Evolutionary conservation across 2,113 vertebrate species (phyloP).

Genomic region (Cochlearius cochlearius): DNA sequence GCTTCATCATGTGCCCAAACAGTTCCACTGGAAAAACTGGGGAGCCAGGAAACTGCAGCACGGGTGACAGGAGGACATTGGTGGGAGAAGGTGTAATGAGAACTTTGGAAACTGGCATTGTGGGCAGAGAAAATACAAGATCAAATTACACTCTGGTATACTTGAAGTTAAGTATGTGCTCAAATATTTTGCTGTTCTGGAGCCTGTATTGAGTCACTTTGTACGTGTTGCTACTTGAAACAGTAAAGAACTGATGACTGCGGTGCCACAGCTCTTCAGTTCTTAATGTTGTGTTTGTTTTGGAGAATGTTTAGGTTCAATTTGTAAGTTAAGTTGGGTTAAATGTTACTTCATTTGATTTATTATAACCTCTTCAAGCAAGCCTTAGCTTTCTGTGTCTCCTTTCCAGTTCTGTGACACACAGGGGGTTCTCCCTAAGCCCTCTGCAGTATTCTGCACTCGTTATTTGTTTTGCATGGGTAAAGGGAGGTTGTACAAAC

Average conservation of each 20-base stretch:
- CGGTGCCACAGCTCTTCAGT: neutral
- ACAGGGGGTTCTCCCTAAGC: neutral
- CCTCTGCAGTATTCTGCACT: neutral
- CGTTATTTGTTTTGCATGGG: neutral
- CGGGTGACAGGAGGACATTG: neutral
- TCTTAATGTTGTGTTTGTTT: neutral
- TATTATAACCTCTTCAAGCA: neutral
- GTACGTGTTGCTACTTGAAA: neutral
- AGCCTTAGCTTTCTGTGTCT: neutral
- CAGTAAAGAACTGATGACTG: neutral
- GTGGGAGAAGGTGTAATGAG: neutral
- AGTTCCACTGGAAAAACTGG: neutral
- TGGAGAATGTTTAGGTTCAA: neutral
- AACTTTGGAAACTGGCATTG: neutral
- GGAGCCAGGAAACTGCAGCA: neutral
- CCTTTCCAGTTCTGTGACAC: neutral
- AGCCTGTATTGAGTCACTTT: neutral
- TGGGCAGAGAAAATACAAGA: neutral
- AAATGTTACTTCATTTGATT: neutral
- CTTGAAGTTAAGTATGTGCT: neutral
- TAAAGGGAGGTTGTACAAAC: neutral
- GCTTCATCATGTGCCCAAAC: neutral
- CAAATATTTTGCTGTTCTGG: neutral
- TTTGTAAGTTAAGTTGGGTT: neutral
- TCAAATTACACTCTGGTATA: neutral